Evolutionary conservation across 1,140 invertebrate species (phyloP), one percentile per base, ranked within the genome.

Genomic region (Drosophila setifemur): DNA sequence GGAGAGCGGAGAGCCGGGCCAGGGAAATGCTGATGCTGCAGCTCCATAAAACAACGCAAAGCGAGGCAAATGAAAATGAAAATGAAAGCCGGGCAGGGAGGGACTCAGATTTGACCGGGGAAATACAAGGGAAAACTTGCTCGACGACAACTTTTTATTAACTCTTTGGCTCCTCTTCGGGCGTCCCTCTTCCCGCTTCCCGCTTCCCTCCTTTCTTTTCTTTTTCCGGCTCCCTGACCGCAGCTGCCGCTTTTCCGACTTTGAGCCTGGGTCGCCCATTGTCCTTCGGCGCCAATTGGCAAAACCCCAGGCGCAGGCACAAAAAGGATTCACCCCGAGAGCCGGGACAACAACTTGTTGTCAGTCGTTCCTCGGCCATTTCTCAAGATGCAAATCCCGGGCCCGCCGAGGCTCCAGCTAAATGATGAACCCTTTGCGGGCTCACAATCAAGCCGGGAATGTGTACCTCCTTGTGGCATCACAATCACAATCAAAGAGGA

Each of bases 111-210:
- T 26, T 44, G 31, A 44, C 29, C 8, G 18, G 14, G 33, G 18
- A 44, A 49, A 29, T 21, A 67, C 60, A 49, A 54, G 40, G 18
- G 4, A 12, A 69, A 45, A 43, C 64, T 61, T 52, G 28, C 58
- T 58, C 63, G 52, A 49, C 54, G 44, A 82, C 77, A 81, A 83
- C 45, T 85, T 83, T 83, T 85, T 85, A 85, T 85, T 86, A 85
- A 86, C 79, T 85, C 66, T 70, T 71, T 70, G 43, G 52, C 66
- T 58, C 49, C 23, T 55, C 66, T 43, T 64, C 54, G 61, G 40
- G n/a, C n/a, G n/a, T n/a, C n/a, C n/a, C 54, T 58, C 7, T 53
- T 21, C 42, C 54, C n/a, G n/a, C n/a, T n/a, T n/a, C n/a, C n/a
- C n/a, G n/a, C n/a, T 8, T 23, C 8, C 31, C 35, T 4, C 28